Conservation (phyloP, 2,888 invertebrate species). For the Chaitophorus viminalis region DNA sequence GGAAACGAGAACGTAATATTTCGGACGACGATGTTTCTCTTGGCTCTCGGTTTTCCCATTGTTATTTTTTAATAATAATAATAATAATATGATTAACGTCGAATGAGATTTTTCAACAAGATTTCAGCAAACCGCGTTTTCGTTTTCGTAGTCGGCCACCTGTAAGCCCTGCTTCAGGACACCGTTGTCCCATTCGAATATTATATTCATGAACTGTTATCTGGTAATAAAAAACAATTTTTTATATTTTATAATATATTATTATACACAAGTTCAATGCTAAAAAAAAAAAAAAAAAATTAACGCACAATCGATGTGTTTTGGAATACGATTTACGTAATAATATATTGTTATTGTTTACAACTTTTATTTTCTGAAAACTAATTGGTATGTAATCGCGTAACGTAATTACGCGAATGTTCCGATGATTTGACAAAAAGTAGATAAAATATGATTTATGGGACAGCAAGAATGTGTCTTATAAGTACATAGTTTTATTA, state of each 20-base stretch:
- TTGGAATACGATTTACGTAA: neutral
- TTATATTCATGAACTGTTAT: no score
- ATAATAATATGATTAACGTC: no score
- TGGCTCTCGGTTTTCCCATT: neutral
- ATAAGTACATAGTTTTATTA: no score
- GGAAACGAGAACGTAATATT: neutral
- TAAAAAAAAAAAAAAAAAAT: no score
- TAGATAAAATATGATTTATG: neutral
- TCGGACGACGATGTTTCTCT: neutral
- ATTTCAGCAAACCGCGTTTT: no score
- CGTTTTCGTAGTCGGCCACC: no score
- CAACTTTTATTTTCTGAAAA: neutral
- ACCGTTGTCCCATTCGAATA: no score
- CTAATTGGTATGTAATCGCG: neutral
- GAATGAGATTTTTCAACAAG: no score
- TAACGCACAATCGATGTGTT: neutral
- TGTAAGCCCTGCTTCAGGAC: no score
- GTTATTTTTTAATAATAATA: neutral
- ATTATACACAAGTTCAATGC: no score
- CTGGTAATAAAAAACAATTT: no score
- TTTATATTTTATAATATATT: no score
- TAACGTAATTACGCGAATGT: neutral
- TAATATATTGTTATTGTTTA: neutral
- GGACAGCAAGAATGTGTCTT: neutral
- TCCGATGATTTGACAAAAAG: neutral